Evolutionary conservation across 2,888 invertebrate genomes (phyloP).

Genomic region (Anthrax anthrax): DNA sequence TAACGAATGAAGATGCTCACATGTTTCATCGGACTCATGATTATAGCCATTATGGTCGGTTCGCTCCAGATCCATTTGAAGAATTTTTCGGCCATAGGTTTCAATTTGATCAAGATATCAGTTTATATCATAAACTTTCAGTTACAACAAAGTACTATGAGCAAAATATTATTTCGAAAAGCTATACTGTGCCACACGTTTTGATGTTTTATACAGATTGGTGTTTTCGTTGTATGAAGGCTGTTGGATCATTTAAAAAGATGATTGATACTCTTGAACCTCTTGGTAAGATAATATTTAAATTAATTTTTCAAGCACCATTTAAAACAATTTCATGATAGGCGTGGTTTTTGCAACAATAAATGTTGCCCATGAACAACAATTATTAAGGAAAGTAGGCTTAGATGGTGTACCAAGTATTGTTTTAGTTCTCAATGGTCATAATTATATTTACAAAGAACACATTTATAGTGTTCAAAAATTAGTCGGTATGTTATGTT

Average conservation of each 20-base stretch:
- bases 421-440: conserved; percentile 68
- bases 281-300: conserved; percentile 38
- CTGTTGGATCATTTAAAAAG: conserved; percentile 74
- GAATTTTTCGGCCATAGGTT: conserved; percentile 68
- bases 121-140: conserved; percentile 72
- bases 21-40: conserved; percentile 55
- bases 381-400: conserved; percentile 61
- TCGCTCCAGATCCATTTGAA: conserved; percentile 57
- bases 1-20: conserved; percentile 68
- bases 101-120: conserved; percentile 74
- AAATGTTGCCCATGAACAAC: conserved; percentile 71
- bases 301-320: background rate
- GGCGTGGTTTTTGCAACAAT: conserved; percentile 61
- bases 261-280: conserved; percentile 77
- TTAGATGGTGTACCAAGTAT: conserved; percentile 71
- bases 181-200: conserved; percentile 65
- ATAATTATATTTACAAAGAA: conserved; percentile 70
- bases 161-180: conserved; percentile 72
- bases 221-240: conserved; percentile 83
- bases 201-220: conserved; percentile 88
- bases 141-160: conserved; percentile 81
- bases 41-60: conserved; percentile 54
- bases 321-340: conserved; percentile 5
- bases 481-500: conserved; percentile 49
- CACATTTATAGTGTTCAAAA: conserved; percentile 63